Evolutionary conservation across 2,797 vertebrate genomes (phyloP).

Genomic region (Spinibarbus caldwelli): DNA sequence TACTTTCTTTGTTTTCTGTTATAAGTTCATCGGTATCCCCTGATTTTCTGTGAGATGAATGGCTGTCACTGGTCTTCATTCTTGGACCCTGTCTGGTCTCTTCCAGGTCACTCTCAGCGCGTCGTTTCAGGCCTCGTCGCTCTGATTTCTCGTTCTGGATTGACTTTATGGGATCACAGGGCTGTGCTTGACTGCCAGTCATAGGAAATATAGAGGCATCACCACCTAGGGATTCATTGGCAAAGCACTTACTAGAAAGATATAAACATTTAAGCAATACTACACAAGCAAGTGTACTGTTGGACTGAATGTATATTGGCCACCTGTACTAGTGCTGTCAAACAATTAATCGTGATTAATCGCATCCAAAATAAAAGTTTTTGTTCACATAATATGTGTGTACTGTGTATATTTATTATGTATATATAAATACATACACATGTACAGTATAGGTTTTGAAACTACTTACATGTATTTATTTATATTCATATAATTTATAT

Average conservation of each 20-base stretch:
- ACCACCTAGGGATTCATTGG: conserved; percentile 80
- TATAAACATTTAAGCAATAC: not conserved
- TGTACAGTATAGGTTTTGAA: no score
- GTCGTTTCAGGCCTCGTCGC: conserved; percentile 68
- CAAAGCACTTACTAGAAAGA: not conserved
- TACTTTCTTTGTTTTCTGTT: conserved; percentile 1
- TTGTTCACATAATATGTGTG: no score
- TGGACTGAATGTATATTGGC: not conserved
- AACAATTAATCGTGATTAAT: no score
- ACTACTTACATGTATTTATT: no score
- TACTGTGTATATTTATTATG: no score
- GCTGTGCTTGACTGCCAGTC: conserved; percentile 72
- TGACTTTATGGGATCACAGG: conserved; percentile 66
- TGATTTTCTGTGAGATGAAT: not conserved
- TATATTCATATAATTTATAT: no score
- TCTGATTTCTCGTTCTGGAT: not conserved
- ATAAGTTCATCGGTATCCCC: not conserved
- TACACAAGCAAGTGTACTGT: not conserved
- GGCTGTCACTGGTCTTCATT: no score
- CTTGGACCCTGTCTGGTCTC: no score
- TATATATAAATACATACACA: no score
- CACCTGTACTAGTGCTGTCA: not conserved
- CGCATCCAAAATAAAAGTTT: no score
- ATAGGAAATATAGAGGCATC: conserved; percentile 94
- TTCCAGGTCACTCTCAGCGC: conserved; percentile 49